Evolutionary conservation across 2,888 invertebrate species (phyloP), one percentile per base, ranked within the genome.

Genomic region (Coelogynopora nodosa): DNA sequence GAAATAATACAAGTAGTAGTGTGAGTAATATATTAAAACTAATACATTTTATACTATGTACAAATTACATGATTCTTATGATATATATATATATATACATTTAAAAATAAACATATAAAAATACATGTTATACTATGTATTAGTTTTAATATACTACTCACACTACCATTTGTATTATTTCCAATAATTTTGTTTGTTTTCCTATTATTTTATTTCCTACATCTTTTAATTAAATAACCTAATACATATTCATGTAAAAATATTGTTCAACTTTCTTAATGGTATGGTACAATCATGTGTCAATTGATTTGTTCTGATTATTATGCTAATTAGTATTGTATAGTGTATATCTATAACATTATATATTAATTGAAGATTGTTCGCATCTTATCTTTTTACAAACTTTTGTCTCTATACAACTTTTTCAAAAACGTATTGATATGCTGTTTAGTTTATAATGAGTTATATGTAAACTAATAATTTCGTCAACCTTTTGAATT

Each of bases 111-210:
- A n/a, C n/a, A n/a, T n/a, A n/a, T n/a, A n/a, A n/a, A n/a, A n/a
- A n/a, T 87, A 0, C 18, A 30, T 28, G 13, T 5, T 49, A 49
- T 49, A 23, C 74, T 31, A 26, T 87, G 2, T n/a, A n/a, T n/a
- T 82, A 67, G 30, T 31, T 88, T 87, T 67, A 30, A 30, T 27
- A n/a, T n/a, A n/a, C n/a, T n/a, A n/a, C n/a, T n/a, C n/a, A n/a
- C n/a, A n/a, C n/a, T n/a, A n/a, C n/a, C n/a, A n/a, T n/a, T n/a
- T n/a, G n/a, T n/a, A n/a, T n/a, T n/a, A n/a, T n/a, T n/a, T 18
- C 49, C 18, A 13, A 18, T 18, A 49, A 18, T 49, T 49, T 49
- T 49, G 49, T 49, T 5, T 49, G 49, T 49, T 49, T 5, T 13
- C 18, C 10, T 49, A 18, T 49, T 49, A 49, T 49, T 13, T 5